A percentile compares a stretch with the other conserved stretches of the same genome.
Evolutionary conservation across 2,113 vertebrate species (phyloP).

Genomic region (Maccullochella peelii): DNA sequence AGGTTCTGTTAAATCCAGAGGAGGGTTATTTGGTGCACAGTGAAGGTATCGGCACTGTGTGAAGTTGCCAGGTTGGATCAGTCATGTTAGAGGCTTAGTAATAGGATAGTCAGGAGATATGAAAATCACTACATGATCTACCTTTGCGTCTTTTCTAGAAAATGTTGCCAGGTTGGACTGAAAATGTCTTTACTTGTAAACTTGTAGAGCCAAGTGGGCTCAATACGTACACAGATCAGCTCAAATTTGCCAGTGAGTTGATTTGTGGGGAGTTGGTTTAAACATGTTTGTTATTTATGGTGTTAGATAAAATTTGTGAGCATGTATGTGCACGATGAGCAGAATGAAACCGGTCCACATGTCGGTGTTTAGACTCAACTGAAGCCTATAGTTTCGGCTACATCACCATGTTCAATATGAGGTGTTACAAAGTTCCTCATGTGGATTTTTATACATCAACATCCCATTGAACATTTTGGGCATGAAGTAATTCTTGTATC

Average conservation of each 20-base stretch:
- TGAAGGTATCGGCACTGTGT: not conserved
- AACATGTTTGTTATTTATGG: too few species aligned
- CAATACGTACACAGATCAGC: not conserved
- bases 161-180: not conserved
- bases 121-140: not conserved
- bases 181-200: too few species aligned
- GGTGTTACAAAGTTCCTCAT: not conserved
- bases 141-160: not conserved
- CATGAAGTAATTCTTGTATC: not conserved
- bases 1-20: not conserved
- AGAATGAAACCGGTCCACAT: too few species aligned
- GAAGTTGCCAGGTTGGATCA: slow-evolving; percentile 2
- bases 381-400: not conserved
- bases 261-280: too few species aligned
- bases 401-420: not conserved
- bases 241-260: too few species aligned
- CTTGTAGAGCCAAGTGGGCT: too few species aligned
- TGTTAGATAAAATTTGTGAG: too few species aligned
- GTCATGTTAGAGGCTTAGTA: not conserved
- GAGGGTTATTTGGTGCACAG: not conserved
- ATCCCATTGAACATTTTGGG: not conserved
- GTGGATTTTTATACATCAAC: not conserved
- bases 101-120: not conserved
- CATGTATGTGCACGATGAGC: too few species aligned
- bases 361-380: too few species aligned